Evolutionary conservation across 2,113 vertebrate genomes (phyloP).

Genomic region (Asarcornis scutulata): DNA sequence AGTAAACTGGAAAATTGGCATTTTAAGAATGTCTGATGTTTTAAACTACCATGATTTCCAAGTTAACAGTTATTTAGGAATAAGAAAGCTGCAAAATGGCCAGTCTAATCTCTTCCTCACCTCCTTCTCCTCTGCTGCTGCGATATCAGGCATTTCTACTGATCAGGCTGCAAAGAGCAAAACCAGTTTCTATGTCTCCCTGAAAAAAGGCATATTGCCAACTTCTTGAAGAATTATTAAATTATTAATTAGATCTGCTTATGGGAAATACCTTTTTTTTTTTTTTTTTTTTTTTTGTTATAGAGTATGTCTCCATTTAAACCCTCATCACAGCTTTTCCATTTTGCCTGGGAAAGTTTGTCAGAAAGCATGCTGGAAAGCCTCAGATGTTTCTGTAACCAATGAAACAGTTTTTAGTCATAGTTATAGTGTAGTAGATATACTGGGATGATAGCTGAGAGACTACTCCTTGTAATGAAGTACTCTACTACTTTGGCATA

Average conservation of each 20-base stretch:
- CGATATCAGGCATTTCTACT: neutral
- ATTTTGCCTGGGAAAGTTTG: conserved; percentile 34
- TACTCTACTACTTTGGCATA: conserved; percentile 12
- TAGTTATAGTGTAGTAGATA: neutral
- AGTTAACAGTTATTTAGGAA: neutral
- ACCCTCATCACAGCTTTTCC: conserved; percentile 27
- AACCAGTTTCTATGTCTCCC: neutral
- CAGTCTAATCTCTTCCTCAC: conserved; percentile 46
- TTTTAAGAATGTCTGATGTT: neutral
- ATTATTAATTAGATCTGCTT: conserved; percentile 1
- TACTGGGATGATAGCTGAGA: neutral
- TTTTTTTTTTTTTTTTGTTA: neutral
- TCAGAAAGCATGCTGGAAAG: conserved; percentile 15
- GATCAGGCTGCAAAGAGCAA: conserved; percentile 7
- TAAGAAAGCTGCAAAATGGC: conserved; percentile 15
- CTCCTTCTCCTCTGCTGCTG: conserved; percentile 60
- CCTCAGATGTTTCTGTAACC: neutral
- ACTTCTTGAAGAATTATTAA: neutral
- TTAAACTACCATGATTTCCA: conserved; percentile 11
- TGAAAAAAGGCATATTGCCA: conserved; percentile 35
- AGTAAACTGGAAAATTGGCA: neutral
- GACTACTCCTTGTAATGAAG: neutral
- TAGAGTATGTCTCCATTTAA: neutral
- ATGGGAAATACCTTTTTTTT: neutral
- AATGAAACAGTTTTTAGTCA: conserved; percentile 12